Percentiles rank a stretch among this genome's conserved stretches.
Evolutionary conservation across 2,113 vertebrate species (phyloP).

Genomic region (Semnornis frantzii): DNA sequence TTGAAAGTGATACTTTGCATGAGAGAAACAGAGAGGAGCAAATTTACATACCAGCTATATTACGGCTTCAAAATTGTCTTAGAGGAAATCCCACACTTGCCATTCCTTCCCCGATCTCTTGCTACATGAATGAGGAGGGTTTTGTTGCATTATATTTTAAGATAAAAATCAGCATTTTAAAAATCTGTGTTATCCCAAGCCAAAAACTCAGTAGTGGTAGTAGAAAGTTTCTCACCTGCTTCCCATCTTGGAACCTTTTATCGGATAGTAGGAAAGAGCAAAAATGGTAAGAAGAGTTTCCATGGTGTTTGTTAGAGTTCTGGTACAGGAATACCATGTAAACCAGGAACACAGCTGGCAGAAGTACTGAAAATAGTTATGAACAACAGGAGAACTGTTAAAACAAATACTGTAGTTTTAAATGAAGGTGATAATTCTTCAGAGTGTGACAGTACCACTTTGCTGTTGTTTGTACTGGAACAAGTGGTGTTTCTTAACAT

Average conservation of each 20-base stretch:
- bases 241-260: constrained; percentile 81
- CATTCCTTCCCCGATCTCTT: background rate
- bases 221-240: constrained; percentile 80
- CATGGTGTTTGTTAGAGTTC: constrained; percentile 94
- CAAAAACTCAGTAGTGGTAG: background rate
- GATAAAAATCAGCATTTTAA: background rate
- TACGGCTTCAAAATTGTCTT: background rate
- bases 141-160: background rate
- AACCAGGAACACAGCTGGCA: constrained; percentile 97
- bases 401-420: background rate
- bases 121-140: background rate
- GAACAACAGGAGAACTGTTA: background rate
- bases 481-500: background rate
- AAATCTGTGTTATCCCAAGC: background rate
- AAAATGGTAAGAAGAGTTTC: constrained; percentile 87
- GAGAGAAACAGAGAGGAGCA: background rate
- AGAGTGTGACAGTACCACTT: background rate
- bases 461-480: background rate
- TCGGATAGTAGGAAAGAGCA: constrained; percentile 89
- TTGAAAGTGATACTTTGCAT: background rate
- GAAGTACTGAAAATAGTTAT: constrained; percentile 81
- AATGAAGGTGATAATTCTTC: background rate
- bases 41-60: background rate
- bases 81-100: background rate
- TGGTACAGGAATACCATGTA: constrained; percentile 94